Evolutionary conservation across 2,888 invertebrate genomes (phyloP), one percentile per base, ranked within the genome.

Genomic region (Lepidocyrtoides sp.): DNA sequence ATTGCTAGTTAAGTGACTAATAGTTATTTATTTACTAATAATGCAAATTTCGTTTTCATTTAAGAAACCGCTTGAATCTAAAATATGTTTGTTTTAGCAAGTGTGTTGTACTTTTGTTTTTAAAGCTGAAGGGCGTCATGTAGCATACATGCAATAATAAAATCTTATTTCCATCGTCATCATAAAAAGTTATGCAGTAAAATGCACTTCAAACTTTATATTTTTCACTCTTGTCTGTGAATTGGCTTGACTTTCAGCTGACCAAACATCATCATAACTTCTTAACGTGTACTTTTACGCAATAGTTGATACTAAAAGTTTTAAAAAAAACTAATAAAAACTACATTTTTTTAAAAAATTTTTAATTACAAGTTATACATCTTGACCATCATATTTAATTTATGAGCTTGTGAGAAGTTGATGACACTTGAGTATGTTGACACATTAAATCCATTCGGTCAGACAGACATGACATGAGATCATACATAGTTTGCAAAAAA

Each of bases 341-440:
- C 8, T n/a, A 20, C 20, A 69, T 44, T 1, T 41, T 36, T 5
- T 26, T 75, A n/a, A n/a, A n/a, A n/a, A n/a, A 72, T 10, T 72
- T 41, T 72, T 72, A 75, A 75, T 75, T 75, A 48, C 75, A 32
- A 48, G 75, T 48, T 75, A 48, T 75, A 26, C 44, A 44, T 23
- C 44, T 48, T 26, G 48, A 26, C 48, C 75, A 75, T 48, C 75
- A 75, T 26, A 72, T 48, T 26, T 75, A 48, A 75, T 75, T 75
- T 75, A 75, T 75, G 75, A 48, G 75, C 26, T 0, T 14, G 32
- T 7, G 3, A 41, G 20, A 23, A 48, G 48, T 26, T 26, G 75
- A 75, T 44, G 48, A 75, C 26, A 75, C 75, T 75, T 75, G 75
- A 75, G 26, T 0, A 75, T 75, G 75, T 75, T 75, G 75, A 75